phyloP scores from a whole-genome alignment of 2,113 vertebrate species.

The Proterorhinus semilunaris region DNA sequence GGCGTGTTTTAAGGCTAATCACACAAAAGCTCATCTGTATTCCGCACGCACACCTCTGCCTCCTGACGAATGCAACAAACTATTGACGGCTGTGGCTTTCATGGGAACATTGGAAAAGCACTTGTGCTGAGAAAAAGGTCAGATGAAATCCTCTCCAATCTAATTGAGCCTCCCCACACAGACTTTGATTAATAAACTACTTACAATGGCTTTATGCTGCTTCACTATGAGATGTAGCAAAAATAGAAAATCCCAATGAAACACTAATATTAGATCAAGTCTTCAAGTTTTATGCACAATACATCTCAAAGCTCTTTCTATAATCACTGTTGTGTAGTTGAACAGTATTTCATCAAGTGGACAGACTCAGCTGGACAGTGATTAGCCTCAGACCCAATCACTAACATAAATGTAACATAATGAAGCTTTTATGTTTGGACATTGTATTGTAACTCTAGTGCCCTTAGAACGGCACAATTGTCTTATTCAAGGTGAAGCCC shows the following conservation, averaged over 20 bases:
- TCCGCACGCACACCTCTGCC: constrained; percentile 26
- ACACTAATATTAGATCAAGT: no score
- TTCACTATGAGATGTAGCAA: constrained; percentile 21
- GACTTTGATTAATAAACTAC: constrained; percentile 52
- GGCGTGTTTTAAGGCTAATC: constrained; percentile 41
- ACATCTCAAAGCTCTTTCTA: no score
- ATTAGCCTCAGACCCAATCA: no score
- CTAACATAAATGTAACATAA: no score
- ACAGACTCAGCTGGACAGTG: no score
- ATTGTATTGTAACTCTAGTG: no score
- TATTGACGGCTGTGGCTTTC: constrained; percentile 54
- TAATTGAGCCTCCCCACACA: constrained; percentile 45
- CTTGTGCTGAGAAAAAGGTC: constrained; percentile 62
- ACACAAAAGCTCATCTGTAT: constrained; percentile 56
- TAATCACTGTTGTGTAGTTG: no score
- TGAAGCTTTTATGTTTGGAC: no score
- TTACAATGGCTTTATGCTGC: constrained; percentile 2
- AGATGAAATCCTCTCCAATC: constrained; percentile 54
- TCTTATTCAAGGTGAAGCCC: constrained; percentile 2
- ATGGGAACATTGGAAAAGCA: constrained; percentile 58
- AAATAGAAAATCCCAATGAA: background rate
- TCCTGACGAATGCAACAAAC: constrained; percentile 46
- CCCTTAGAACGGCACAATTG: no score
- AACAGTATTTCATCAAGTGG: no score
- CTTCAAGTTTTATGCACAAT: no score